Conservation (phyloP, 1,140 invertebrate genomes). For the Ylistrum balloti region DNA sequence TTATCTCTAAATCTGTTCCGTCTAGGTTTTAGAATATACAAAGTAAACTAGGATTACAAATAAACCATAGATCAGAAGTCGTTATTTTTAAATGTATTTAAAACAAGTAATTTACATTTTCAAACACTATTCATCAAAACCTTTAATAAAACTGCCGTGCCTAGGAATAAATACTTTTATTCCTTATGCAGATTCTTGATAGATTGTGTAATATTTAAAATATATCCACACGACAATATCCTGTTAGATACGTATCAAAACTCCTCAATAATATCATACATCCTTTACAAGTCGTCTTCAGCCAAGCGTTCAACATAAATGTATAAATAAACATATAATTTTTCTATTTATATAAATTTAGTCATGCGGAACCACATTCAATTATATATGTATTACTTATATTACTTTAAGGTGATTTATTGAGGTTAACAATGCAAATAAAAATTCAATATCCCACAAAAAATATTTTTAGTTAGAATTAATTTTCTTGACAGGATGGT, state of each 20-base stretch:
- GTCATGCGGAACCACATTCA: not conserved
- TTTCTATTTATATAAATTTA: not conserved
- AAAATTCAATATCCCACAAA: not conserved
- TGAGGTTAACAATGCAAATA: not conserved
- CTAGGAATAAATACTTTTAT: no score
- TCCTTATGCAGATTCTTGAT: no score
- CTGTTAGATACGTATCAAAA: not conserved
- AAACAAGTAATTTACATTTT: no score
- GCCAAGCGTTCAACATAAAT: not conserved
- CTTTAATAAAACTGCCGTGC: no score
- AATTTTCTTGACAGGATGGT: no score
- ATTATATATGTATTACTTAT: not conserved
- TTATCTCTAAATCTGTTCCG: no score
- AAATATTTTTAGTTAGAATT: not conserved
- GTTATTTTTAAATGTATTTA: no score
- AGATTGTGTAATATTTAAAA: not conserved
- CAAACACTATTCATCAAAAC: no score
- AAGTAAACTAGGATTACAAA: no score
- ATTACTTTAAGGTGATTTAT: not conserved
- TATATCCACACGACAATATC: not conserved
- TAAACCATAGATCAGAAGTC: no score
- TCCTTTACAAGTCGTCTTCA: not conserved
- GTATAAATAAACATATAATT: slow-evolving; percentile 7
- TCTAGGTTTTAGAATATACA: no score
- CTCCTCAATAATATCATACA: not conserved